phyloP scores from a whole-genome alignment of 1,140 invertebrate species.

The Aphidius ervi region DNA sequence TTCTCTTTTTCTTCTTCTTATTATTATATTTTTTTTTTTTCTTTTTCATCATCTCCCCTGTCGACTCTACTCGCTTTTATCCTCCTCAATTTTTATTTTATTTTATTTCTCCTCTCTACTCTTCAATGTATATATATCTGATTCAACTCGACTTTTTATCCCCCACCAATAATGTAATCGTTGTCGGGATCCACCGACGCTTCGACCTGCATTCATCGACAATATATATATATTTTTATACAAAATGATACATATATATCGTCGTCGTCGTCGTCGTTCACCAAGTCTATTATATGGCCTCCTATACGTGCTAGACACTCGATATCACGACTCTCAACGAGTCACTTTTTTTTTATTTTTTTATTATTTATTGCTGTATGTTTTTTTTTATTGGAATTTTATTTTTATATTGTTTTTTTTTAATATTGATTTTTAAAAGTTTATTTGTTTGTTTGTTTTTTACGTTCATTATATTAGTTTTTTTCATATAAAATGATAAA shows the following conservation, averaged over 20 bases:
- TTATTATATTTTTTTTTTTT: constrained; percentile 21
- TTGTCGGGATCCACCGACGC: constrained; percentile 7
- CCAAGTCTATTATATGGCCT: constrained; percentile 49
- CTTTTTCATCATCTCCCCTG: constrained; percentile 2
- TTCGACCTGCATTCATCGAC: constrained; percentile 48
- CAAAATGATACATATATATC: constrained; percentile 37
- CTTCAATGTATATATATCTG: constrained; percentile 2
- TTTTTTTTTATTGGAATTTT: constrained; percentile 1
- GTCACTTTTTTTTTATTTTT: constrained; percentile 32
- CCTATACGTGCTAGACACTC: constrained; percentile 42
- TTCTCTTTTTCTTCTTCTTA: constrained; percentile 24
- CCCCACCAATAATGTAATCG: constrained; percentile 7
- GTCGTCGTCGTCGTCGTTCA: constrained; percentile 41
- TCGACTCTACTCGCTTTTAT: no score
- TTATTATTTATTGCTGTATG: constrained; percentile 1
- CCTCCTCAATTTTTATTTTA: no score
- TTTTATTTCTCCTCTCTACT: no score
- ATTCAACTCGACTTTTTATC: constrained; percentile 21
- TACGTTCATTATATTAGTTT: no score
- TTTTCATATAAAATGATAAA: no score
- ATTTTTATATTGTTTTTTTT: not conserved
- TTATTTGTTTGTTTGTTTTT: not conserved
- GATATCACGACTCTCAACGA: constrained; percentile 49
- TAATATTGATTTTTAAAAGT: not conserved
- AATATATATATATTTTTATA: constrained; percentile 24